Evolutionary conservation across 2,888 invertebrate genomes (phyloP).

Genomic region (Caenorhabditis uteleia): DNA sequence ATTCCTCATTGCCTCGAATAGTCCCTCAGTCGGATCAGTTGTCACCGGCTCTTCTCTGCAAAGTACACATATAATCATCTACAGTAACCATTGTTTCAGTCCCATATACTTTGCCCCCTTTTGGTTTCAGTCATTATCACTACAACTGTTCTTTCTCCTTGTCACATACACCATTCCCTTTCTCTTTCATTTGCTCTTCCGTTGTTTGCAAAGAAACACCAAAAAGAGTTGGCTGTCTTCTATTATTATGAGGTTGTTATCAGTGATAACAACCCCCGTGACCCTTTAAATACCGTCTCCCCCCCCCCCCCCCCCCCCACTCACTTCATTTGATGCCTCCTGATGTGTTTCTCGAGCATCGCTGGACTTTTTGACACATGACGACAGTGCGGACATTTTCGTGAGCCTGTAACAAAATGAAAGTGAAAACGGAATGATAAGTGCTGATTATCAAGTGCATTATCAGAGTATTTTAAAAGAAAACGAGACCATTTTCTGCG

Average conservation of each 20-base stretch:
- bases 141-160: too few relatives aligned
- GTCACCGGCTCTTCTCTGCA: constrained; percentile 2
- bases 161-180: too few relatives aligned
- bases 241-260: too few relatives aligned
- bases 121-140: too few relatives aligned
- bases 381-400: constrained; percentile 66
- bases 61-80: too few relatives aligned
- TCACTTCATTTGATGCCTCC: constrained; percentile 49
- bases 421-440: constrained; percentile 2
- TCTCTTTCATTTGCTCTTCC: too few relatives aligned
- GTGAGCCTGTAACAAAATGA: constrained; percentile 53
- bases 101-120: too few relatives aligned
- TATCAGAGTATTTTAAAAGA: too few relatives aligned
- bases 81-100: too few relatives aligned
- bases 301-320: constrained; percentile 6
- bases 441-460: background rate
- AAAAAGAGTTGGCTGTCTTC: too few relatives aligned
- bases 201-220: background rate
- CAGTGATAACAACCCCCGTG: constrained; percentile 26
- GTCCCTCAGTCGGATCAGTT: constrained; percentile 9
- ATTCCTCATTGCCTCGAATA: constrained; percentile 19
- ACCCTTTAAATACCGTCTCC: constrained; percentile 4
- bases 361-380: constrained; percentile 69
- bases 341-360: constrained; percentile 69
- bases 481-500: constrained; percentile 15